Conservation (phyloP, 1,140 invertebrate genomes). For the Achatina immaculata region DNA sequence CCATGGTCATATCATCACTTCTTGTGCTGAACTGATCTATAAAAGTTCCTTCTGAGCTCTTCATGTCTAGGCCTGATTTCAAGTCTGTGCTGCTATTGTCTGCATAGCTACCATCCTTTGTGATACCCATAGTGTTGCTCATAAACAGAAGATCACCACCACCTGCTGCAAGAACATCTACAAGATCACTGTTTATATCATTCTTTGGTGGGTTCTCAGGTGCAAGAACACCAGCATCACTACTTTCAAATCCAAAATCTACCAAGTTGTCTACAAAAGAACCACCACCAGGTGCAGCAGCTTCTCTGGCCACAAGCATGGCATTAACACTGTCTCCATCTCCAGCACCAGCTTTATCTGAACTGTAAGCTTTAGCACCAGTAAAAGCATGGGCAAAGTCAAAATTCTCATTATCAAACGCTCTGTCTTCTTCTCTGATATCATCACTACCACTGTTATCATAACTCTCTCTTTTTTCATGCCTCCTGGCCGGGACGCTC, state of each 20-base stretch:
- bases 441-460: neutral
- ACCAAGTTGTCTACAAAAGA: slow-evolving; percentile 11
- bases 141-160: neutral
- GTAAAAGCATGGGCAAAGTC: neutral
- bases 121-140: neutral
- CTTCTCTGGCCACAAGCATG: neutral
- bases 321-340: neutral
- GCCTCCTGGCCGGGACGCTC: neutral
- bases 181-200: neutral
- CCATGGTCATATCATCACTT: neutral
- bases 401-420: neutral
- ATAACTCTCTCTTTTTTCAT: neutral
- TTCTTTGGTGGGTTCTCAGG: neutral
- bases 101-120: neutral
- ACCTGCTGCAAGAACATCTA: neutral
- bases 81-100: too few species aligned
- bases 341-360: neutral
- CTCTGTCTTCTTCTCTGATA: neutral
- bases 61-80: too few species aligned
- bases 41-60: neutral
- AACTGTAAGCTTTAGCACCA: neutral
- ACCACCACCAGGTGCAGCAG: neutral
- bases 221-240: neutral
- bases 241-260: neutral
- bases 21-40: neutral